Conservation (phyloP, 2,797 vertebrate species). For the Rhinatrema bivittatum region DNA sequence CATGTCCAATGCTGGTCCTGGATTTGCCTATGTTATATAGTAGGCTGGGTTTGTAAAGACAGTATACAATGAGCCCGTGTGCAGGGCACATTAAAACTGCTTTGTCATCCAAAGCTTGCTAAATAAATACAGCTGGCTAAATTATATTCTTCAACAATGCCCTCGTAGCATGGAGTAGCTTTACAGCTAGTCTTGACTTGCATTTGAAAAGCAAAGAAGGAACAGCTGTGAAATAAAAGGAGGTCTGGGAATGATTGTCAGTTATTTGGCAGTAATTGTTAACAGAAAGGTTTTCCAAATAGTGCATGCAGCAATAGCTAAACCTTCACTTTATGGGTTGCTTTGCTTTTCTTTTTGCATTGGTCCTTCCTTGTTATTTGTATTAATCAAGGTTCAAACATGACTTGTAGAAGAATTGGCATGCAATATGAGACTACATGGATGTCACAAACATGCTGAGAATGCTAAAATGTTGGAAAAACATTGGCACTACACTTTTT, state of each 20-base stretch:
- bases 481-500: too few species aligned
- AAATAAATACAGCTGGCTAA: conserved; percentile 9
- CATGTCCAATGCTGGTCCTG: neutral
- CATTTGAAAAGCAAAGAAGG: conserved; percentile 5
- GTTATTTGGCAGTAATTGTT: neutral
- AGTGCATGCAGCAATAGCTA: too few species aligned
- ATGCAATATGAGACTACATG: too few species aligned
- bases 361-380: too few species aligned
- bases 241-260: neutral
- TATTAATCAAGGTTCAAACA: too few species aligned
- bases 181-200: conserved; percentile 6
- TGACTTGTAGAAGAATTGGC: too few species aligned
- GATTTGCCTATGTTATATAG: neutral
- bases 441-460: too few species aligned
- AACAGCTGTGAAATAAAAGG: conserved; percentile 3
- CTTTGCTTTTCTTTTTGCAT: too few species aligned
- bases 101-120: conserved; percentile 8
- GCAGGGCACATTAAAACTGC: conserved; percentile 4
- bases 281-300: too few species aligned
- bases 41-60: neutral
- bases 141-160: conserved; percentile 1
- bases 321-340: too few species aligned
- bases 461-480: too few species aligned
- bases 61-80: neutral
- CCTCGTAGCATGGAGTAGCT: neutral